phyloP scores from a whole-genome alignment of 2,888 invertebrate genomes.

The Nephrotoma flavescens region DNA sequence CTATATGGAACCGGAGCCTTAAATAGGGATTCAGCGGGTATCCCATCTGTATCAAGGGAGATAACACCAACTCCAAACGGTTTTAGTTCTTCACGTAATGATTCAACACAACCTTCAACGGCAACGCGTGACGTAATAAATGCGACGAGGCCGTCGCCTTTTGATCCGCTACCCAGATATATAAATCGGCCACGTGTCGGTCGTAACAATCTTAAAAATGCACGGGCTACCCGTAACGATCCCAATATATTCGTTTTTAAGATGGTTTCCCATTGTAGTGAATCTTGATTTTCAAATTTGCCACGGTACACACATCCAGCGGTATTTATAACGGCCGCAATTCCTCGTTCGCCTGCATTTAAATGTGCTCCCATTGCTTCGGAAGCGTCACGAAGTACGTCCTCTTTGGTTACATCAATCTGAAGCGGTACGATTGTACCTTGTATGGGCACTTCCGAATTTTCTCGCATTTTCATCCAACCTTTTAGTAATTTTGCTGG shows the following conservation, averaged over 20 bases:
- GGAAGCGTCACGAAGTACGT: constrained; percentile 63
- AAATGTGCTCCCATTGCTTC: constrained; percentile 63
- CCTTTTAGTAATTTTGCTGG: constrained; percentile 44
- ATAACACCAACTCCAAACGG: constrained; percentile 59
- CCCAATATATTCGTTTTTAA: constrained; percentile 56
- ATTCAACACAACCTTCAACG: constrained; percentile 65
- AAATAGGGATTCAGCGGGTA: constrained; percentile 48
- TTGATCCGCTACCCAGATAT: constrained; percentile 41
- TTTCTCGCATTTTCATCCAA: constrained; percentile 45
- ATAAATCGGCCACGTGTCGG: constrained; percentile 49
- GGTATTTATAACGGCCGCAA: constrained; percentile 67
- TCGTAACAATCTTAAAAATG: constrained; percentile 57
- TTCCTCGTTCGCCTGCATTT: constrained; percentile 70
- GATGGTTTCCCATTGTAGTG: constrained; percentile 47
- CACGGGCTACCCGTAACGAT: constrained; percentile 54
- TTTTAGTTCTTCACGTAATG: constrained; percentile 51
- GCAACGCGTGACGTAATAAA: constrained; percentile 52
- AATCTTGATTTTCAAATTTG: constrained; percentile 48
- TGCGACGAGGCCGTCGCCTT: constrained; percentile 38
- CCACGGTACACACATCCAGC: constrained; percentile 64
- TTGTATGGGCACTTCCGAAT: constrained; percentile 30
- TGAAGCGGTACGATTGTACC: constrained; percentile 52
- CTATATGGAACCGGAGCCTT: constrained; percentile 42
- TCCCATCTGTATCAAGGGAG: constrained; percentile 54
- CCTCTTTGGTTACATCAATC: constrained; percentile 66